These are phyloP conservation scores for Chrysocyon brachyurus DNA, from an alignment of 2,797 vertebrate species.

Conservation along the genomic window DNA sequence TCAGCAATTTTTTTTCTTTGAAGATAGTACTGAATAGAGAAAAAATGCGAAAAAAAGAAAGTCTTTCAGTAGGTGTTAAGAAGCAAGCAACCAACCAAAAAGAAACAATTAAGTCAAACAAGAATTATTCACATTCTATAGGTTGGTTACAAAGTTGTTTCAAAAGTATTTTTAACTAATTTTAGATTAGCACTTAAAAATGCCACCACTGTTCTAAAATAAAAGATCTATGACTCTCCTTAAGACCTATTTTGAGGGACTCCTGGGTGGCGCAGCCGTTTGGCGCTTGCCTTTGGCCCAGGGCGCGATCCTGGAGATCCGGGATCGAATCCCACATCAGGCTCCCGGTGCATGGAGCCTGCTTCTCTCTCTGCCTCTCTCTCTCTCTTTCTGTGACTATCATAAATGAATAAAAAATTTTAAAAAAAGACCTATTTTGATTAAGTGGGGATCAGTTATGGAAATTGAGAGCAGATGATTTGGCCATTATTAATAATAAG, in stretches of 20 bases:
- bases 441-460: constrained; percentile 50
- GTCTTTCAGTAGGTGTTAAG: not conserved
- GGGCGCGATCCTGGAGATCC: no score
- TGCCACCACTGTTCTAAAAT: not conserved
- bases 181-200: not conserved
- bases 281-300: no score
- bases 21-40: not conserved
- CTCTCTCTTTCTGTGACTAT: no score
- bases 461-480: constrained; percentile 55
- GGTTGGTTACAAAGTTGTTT: not conserved
- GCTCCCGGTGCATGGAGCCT: no score
- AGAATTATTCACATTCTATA: not conserved
- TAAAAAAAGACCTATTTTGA: constrained; percentile 36
- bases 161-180: not conserved
- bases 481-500: constrained; percentile 29
- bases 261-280: no score
- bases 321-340: no score
- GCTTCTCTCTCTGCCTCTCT: no score
- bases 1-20: not conserved
- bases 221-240: not conserved
- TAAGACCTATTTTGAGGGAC: constrained; percentile 37
- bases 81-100: not conserved
- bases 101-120: not conserved
- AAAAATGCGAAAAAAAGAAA: not conserved
- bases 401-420: no score